Percentiles rank a stretch among this genome's conserved stretches.
phyloP scores from a whole-genome alignment of 2,888 invertebrate genomes.

The Taphrorychus bicolor region DNA sequence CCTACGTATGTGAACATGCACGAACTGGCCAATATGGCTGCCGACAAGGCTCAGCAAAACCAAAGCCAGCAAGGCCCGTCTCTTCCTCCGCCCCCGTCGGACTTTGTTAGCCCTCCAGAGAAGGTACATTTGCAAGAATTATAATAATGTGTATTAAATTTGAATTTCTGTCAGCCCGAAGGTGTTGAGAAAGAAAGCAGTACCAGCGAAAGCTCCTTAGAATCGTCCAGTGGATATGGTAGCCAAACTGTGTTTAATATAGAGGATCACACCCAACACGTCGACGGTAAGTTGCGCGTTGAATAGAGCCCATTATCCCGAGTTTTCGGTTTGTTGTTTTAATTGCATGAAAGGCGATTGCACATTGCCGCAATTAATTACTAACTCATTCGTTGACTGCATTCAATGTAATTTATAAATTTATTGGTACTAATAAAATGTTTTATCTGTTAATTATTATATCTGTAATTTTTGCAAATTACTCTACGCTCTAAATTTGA shows the following conservation, averaged over 20 bases:
- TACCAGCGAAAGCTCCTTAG: constrained; percentile 76
- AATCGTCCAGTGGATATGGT: constrained; percentile 79
- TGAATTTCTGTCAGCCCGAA: constrained; percentile 48
- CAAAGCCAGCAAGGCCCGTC: constrained; percentile 55
- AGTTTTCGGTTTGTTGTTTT: constrained; percentile 6
- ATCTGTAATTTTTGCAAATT: too few species aligned
- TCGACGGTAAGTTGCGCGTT: constrained; percentile 45
- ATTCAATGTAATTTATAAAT: not conserved
- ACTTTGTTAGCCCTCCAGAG: constrained; percentile 59
- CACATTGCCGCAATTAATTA: not conserved
- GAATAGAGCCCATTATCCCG: not conserved
- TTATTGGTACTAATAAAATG: too few species aligned
- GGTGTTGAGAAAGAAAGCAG: constrained; percentile 64
- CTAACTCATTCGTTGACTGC: not conserved
- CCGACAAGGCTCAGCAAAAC: constrained; percentile 74
- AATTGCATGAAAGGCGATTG: constrained; percentile 19
- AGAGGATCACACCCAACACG: constrained; percentile 62
- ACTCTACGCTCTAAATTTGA: not conserved
- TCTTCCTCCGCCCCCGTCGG: constrained; percentile 66
- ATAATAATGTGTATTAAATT: not conserved
- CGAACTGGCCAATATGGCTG: constrained; percentile 83
- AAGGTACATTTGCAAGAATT: constrained; percentile 58
- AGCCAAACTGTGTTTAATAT: constrained; percentile 76
- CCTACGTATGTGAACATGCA: constrained; percentile 94
- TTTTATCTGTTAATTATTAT: too few species aligned